Conservation (phyloP, 2,888 invertebrate species). For the Lacanobia oleracea region DNA sequence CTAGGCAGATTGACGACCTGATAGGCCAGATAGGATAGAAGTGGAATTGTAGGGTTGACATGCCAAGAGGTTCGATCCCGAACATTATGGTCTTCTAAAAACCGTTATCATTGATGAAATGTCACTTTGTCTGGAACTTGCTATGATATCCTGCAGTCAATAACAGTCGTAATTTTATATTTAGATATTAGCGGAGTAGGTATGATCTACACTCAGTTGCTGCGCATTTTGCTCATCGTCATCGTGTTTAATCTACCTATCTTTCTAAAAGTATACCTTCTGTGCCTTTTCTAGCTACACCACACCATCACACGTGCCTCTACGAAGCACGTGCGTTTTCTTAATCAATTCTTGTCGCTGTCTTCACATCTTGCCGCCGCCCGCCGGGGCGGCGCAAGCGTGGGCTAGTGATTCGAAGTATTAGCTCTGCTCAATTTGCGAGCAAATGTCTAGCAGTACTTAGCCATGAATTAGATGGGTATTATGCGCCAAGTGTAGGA, state of each 20-base stretch:
- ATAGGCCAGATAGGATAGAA: too few relatives aligned
- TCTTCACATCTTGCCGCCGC: slow-evolving; percentile 12
- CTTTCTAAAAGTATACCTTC: neutral
- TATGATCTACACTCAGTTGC: neutral
- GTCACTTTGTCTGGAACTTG: neutral
- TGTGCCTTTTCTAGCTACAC: neutral
- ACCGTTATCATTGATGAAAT: too few relatives aligned
- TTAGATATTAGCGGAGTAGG: neutral
- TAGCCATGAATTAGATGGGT: neutral
- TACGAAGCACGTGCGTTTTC: slow-evolving; percentile 34
- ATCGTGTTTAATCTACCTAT: too few relatives aligned
- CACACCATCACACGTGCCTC: slow-evolving; percentile 25
- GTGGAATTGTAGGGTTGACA: too few relatives aligned
- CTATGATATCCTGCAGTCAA: neutral
- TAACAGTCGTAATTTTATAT: neutral
- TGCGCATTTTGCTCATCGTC: neutral
- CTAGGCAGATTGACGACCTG: too few relatives aligned
- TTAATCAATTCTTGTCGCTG: slow-evolving; percentile 37
- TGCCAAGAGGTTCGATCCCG: too few relatives aligned
- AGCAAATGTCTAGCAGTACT: neutral
- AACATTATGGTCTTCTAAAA: too few relatives aligned
- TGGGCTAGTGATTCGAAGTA: slow-evolving; percentile 24
- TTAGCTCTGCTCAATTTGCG: slow-evolving; percentile 9
- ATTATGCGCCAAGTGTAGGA: neutral
- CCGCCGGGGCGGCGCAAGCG: slow-evolving; percentile 1